Base-by-base conservation (phyloP, 2,888 invertebrate genomes). In the Sesamia inferens region DNA sequence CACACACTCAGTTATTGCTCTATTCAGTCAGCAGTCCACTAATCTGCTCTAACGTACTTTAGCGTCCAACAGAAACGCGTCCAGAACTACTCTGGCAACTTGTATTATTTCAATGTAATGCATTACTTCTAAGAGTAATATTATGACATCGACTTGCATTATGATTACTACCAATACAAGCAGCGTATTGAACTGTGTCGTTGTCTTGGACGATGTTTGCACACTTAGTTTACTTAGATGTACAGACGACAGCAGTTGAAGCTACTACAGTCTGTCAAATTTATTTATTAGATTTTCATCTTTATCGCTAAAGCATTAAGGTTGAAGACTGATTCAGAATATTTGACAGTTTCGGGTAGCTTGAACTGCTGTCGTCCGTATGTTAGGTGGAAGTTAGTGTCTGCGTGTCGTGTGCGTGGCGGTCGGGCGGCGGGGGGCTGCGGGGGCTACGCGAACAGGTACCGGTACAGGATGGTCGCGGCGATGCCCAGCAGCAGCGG, bases 381-480 rank as follows among this genome's bases (percentile, higher is more conserved):
- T 4, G n/a, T 74, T 42, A 51, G 62, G 39, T n/a, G 75, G 11
- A 19, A 51, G 51, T n/a, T 24, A 57, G 64, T 51, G 42, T 7
- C 61, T 16, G 55, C 55, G 61, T 31, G 48, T 3, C 4, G 64
- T 19, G 77, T 63, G 57, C 71, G 65, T 6, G 66, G 48, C 64
- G 44, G 39, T 14, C 4, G 73, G 31, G 0, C 61, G 78, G 73
- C 76, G 73, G 44, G 76, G 81, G 8, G 86, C 31, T 31, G 31
- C 31, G 31, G 76, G 80, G 8, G 86, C 96, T 97, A 94, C 92
- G 95, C 94, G 94, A 97, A 97, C 92, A 97, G 97, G 92, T 97
- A 97, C 90, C 97, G 97, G 94, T 97, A 98, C 85, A 97, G 93
- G 84, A 98, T 87, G 79, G 98, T 97, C 86, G 97, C 98, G 71